A percentile compares a stretch with the other conserved stretches of the same genome.
phyloP scores from a whole-genome alignment of 2,797 vertebrate genomes.

The Chelonia mydas region DNA sequence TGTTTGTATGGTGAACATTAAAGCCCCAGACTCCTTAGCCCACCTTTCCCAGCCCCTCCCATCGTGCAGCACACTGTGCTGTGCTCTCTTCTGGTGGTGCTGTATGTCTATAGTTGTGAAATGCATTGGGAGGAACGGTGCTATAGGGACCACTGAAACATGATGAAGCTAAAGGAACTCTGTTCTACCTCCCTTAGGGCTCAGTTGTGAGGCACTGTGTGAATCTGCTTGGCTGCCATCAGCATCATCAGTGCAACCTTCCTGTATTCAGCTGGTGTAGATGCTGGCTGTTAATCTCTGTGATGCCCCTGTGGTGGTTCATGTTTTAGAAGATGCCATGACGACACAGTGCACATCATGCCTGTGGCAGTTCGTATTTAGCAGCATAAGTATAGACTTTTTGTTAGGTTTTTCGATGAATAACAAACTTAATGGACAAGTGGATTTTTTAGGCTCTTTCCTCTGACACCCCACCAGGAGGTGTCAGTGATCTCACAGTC shows the following conservation, averaged over 20 bases:
- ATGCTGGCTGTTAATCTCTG: accelerated
- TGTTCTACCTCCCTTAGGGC: background rate
- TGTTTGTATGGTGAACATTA: background rate
- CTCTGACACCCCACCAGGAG: background rate
- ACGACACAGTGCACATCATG: background rate
- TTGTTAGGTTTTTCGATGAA: background rate
- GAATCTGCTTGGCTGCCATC: background rate
- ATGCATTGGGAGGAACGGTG: background rate
- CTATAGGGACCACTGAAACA: accelerated
- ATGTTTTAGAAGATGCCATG: background rate
- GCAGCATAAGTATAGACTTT: accelerated
- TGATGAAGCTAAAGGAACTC: background rate
- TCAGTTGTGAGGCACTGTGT: background rate
- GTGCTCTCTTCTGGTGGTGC: background rate
- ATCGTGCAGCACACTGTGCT: too few species aligned
- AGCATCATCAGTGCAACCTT: accelerated
- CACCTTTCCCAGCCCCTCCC: background rate
- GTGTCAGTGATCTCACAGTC: background rate
- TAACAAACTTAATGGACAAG: background rate
- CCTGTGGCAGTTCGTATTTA: background rate
- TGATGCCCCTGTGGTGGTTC: accelerated
- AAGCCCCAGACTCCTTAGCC: background rate
- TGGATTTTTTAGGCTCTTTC: background rate
- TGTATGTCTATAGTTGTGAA: accelerated
- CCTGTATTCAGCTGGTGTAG: background rate